Evolutionary conservation across 64 coral and sea anemone genomes (phyloP).

Genomic region (Orbicella faveolata): DNA sequence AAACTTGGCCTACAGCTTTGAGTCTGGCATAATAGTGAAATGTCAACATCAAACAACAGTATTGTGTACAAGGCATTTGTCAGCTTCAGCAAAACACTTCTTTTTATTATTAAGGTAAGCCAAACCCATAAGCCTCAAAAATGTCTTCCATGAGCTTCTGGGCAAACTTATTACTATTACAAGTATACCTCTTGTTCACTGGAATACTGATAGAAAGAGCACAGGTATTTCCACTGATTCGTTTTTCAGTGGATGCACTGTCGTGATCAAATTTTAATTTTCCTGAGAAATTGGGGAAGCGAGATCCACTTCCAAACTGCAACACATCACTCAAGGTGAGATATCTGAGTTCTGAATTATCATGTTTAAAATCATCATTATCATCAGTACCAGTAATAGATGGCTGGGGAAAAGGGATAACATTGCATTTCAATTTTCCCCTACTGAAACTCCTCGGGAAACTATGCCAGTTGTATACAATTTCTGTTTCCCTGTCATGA

Average conservation of each 20-base stretch:
- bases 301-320: slow-evolving; percentile 64
- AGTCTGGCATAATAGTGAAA: neutral
- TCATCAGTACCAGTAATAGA: neutral
- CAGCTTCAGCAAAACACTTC: neutral
- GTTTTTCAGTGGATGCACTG: neutral
- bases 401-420: slow-evolving; percentile 19
- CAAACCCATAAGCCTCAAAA: slow-evolving; percentile 35
- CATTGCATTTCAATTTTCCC: slow-evolving; percentile 42
- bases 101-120: slow-evolving; percentile 1
- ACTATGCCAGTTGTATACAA: slow-evolving; percentile 55
- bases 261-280: slow-evolving; percentile 51
- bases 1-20: neutral
- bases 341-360: neutral
- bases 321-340: slow-evolving; percentile 52
- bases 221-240: slow-evolving; percentile 65
- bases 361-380: neutral
- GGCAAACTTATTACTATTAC: slow-evolving; percentile 30
- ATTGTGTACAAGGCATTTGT: neutral
- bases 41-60: too few species aligned
- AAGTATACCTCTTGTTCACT: slow-evolving; percentile 50
- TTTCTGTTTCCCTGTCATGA: slow-evolving; percentile 55
- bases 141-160: slow-evolving; percentile 53
- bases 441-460: slow-evolving; percentile 19
- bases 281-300: slow-evolving; percentile 53
- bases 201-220: slow-evolving; percentile 57